Percentiles rank a stretch among this genome's conserved stretches.
Evolutionary conservation across 2,888 invertebrate species (phyloP).

Genomic region (Calameuta idolon): DNA sequence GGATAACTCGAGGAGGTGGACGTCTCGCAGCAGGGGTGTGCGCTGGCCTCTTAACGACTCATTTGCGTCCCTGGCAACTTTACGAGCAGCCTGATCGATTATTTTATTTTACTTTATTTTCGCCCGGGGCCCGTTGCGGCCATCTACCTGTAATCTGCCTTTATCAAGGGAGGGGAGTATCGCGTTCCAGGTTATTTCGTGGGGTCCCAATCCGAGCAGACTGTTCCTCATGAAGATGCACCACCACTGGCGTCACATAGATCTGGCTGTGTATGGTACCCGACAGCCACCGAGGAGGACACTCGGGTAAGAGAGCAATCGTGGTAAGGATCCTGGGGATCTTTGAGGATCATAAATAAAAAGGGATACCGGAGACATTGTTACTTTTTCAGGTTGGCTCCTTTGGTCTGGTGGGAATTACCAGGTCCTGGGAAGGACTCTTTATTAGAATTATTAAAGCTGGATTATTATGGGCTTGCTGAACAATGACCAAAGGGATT

Average conservation of each 20-base stretch:
- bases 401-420: neutral
- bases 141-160: conserved; percentile 9
- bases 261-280: neutral
- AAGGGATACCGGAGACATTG: neutral
- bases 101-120: conserved; percentile 56
- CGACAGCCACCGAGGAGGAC: neutral
- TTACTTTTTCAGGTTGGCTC: neutral
- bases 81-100: conserved; percentile 57
- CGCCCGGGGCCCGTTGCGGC: conserved; percentile 27
- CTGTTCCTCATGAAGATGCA: neutral
- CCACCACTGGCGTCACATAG: neutral
- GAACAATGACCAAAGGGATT: conserved; percentile 12
- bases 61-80: conserved; percentile 54
- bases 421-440: neutral
- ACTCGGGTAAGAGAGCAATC: neutral
- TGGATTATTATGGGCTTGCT: neutral
- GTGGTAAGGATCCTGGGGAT: neutral
- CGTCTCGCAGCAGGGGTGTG: conserved; percentile 45
- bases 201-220: neutral
- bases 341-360: neutral
- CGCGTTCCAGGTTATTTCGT: neutral
- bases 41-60: conserved; percentile 57
- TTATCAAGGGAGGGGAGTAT: neutral
- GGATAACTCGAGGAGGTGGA: conserved; percentile 35
- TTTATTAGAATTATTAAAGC: neutral